phyloP scores from a whole-genome alignment of 1,140 invertebrate genomes.

The Acromyrmex charruanus region DNA sequence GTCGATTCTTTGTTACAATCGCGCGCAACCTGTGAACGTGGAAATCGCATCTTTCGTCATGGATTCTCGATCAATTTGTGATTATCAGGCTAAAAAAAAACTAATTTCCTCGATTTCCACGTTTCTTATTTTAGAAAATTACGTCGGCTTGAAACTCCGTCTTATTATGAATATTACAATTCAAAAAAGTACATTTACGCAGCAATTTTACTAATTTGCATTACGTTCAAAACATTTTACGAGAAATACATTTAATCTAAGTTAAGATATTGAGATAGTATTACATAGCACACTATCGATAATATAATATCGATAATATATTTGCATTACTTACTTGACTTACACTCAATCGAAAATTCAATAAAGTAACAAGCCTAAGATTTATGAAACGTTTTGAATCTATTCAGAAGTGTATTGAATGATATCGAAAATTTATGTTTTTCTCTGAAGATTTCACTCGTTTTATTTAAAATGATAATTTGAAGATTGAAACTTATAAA shows the following conservation, averaged over 20 bases:
- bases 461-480: background rate
- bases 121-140: background rate
- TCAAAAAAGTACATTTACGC: background rate
- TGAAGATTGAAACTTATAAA: background rate
- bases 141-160: background rate
- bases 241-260: background rate
- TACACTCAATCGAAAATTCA: background rate
- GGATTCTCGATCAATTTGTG: slow-evolving; percentile 40
- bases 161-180: background rate
- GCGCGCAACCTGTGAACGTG: background rate
- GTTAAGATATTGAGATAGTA: background rate
- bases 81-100: background rate
- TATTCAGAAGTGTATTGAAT: background rate
- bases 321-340: background rate
- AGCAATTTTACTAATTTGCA: background rate
- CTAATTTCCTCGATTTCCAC: background rate
- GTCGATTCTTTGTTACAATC: slow-evolving; percentile 62
- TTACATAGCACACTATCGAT: background rate
- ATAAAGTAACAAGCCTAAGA: slow-evolving; percentile 3
- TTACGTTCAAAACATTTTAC: background rate
- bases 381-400: slow-evolving; percentile 9
- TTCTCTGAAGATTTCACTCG: background rate
- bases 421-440: background rate
- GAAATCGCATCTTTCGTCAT: slow-evolving; percentile 49
- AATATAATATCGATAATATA: background rate